Base-by-base conservation (phyloP, 2,888 invertebrate species). In the Campoplex nolae region DNA sequence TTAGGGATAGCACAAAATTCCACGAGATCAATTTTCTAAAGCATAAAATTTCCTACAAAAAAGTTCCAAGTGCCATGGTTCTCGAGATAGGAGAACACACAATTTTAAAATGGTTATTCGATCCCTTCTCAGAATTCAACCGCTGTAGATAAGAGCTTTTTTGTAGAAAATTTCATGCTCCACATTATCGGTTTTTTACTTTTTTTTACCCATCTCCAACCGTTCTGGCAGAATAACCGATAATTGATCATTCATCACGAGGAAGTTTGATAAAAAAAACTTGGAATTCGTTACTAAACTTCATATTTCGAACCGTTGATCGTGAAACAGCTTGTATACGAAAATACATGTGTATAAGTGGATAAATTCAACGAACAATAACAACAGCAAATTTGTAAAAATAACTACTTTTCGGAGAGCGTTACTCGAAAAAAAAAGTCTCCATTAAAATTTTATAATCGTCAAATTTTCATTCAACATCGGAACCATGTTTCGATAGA, bases 341-440 rank as follows among this genome's bases (percentile, higher is more conserved):
- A 11, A 71, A 16, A 48, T 38, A 56, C n/a, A 56, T 74, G 38
- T 28, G n/a, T 18, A 86, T 76, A 85, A 23, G 68, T 76, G 65
- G 48, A 81, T 38, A 85, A 76, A 78, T 76, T 88, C 76, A 77
- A 86, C 86, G 77, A 83, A 71, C n/a, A 48, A 83, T 85, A 87
- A 54, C 70, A 79, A 86, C 74, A 65, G 68, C 65, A 83, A 32
- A 86, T 79, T 65, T 79, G n/a, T 75, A 83, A 65, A 76, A 85
- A 79, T 75, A 48, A 68, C 68, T 62, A 79, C 54, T 74, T 68
- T 23, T 32, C 45, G 54, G 48, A 62, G 4, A 71, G 70, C 45
- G 23, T 62, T 71, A 71, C 76, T 86, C 75, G 86, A 79, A 77
- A 73, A 77, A 73, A 23, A 81, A 77, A 51, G 73, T 78, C 54